Evolutionary conservation across 2,113 vertebrate genomes (phyloP).

Genomic region (Prunella fulvescens): DNA sequence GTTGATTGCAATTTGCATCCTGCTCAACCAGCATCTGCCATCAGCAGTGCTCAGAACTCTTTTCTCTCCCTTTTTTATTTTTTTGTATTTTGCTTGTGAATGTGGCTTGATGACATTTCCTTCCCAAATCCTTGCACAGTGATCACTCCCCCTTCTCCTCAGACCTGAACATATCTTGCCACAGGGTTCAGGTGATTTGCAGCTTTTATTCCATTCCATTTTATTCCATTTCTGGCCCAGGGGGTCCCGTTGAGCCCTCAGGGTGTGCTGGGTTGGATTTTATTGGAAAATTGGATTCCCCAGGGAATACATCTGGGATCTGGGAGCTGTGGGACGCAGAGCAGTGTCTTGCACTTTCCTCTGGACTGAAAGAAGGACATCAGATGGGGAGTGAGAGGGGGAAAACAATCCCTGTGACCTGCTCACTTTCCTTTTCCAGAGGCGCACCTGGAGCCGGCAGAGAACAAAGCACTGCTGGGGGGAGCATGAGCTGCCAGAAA

Average conservation of each 20-base stretch:
- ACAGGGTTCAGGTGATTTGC: neutral
- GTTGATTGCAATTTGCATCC: conserved; percentile 69
- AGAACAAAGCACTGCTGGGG: neutral
- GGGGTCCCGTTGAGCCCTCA: neutral
- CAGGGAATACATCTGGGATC: neutral
- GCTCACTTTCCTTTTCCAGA: neutral
- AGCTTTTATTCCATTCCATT: neutral
- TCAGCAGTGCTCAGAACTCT: conserved; percentile 29
- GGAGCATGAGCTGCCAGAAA: neutral
- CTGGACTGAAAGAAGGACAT: neutral
- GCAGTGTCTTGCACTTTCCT: neutral
- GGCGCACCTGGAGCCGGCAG: neutral
- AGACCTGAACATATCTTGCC: neutral
- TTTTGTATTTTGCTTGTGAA: conserved; percentile 52
- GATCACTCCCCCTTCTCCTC: neutral
- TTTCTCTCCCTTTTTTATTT: neutral
- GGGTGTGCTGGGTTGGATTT: neutral
- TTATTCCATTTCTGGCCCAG: neutral
- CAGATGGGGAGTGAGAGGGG: neutral
- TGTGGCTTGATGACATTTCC: conserved; percentile 59
- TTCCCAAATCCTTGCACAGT: neutral
- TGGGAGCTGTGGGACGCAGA: neutral
- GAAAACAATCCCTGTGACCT: neutral
- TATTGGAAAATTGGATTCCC: neutral
- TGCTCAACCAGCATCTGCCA: conserved; percentile 62